Conservation (phyloP, 2,113 vertebrate genomes). For the Ictalurus punctatus region DNA sequence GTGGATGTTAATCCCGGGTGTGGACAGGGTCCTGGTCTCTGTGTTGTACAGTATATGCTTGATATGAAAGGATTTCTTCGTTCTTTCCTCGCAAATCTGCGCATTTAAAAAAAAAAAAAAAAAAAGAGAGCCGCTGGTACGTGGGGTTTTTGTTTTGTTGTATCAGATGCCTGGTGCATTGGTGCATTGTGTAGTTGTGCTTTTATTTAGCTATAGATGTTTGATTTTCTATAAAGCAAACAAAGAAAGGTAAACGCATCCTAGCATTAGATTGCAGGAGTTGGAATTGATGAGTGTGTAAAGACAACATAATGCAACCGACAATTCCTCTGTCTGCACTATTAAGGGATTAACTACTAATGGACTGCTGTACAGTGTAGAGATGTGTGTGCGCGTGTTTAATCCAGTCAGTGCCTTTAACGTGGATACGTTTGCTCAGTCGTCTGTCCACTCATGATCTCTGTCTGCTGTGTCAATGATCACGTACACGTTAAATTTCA, state of each 20-base stretch:
- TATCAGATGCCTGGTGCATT: not conserved
- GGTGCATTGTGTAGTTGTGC: conserved; percentile 24
- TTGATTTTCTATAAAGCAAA: not conserved
- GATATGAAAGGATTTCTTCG: conserved; percentile 10
- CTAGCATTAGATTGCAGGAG: not conserved
- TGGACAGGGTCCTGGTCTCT: not conserved
- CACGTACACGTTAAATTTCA: not conserved
- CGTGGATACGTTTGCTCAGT: not conserved
- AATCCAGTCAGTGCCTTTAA: conserved; percentile 4
- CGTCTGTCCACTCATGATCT: not conserved
- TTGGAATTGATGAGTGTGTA: not conserved
- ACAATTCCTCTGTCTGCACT: not conserved
- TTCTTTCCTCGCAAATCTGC: conserved; percentile 8
- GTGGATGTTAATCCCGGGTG: not conserved
- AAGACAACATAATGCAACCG: not conserved
- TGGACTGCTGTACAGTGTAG: not conserved
- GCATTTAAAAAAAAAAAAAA: not conserved
- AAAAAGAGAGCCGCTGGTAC: not conserved
- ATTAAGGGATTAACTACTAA: conserved; percentile 11
- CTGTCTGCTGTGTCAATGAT: not conserved
- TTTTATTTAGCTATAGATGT: conserved; percentile 25
- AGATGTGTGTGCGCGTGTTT: not conserved
- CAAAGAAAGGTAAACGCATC: not conserved
- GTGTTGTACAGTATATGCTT: not conserved
- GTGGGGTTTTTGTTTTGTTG: not conserved